These are phyloP conservation scores for Anseranas semipalmata DNA, from an alignment of 2,113 vertebrate genomes.

Conservation along the genomic window DNA sequence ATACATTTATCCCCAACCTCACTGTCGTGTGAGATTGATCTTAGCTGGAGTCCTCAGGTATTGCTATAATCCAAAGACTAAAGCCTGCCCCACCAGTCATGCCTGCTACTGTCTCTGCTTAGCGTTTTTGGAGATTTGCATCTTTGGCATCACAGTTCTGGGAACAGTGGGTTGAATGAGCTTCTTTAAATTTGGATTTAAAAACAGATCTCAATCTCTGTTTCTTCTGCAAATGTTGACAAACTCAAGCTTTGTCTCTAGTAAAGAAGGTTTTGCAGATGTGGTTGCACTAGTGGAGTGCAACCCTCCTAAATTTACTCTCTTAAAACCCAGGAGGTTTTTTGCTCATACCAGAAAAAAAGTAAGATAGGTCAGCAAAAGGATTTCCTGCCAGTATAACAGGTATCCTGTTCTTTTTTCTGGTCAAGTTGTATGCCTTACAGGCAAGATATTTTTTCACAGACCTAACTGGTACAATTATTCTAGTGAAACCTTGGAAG, in stretches of 20 bases:
- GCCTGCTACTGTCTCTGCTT: neutral
- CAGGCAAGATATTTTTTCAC: neutral
- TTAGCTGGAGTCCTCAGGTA: neutral
- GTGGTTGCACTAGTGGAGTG: neutral
- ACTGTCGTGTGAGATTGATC: neutral
- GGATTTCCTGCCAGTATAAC: neutral
- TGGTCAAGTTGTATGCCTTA: neutral
- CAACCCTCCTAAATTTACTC: neutral
- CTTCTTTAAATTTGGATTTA: neutral
- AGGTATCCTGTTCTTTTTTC: neutral
- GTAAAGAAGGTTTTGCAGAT: neutral
- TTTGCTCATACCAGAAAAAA: neutral
- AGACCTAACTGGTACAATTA: fast-evolving
- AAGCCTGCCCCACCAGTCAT: neutral
- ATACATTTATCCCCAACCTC: neutral
- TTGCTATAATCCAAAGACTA: neutral
- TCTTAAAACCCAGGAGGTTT: neutral
- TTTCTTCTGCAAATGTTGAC: neutral
- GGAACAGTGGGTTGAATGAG: neutral
- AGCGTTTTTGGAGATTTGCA: neutral
- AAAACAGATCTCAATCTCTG: neutral
- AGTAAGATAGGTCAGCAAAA: neutral
- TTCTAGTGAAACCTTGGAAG: neutral
- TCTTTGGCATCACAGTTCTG: neutral
- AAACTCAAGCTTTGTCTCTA: neutral